A percentile compares a stretch with the other conserved stretches of the same genome.
Evolutionary conservation across 2,113 vertebrate genomes (phyloP).

Genomic region (Pelobates fuscus): DNA sequence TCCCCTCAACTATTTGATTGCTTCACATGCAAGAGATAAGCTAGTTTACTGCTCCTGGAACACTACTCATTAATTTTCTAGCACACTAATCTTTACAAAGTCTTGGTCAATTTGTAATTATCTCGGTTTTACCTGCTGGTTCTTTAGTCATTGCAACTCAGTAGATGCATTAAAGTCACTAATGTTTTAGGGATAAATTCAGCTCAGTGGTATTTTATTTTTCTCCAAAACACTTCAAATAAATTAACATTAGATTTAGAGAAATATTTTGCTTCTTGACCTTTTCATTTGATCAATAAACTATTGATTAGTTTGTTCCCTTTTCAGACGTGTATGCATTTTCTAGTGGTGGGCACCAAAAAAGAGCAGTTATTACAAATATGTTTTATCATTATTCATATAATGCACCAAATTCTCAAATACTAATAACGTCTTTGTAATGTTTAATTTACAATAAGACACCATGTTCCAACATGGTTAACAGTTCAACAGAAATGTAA

Average conservation of each 20-base stretch:
- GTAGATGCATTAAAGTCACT: neutral
- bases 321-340: too few species aligned
- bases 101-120: neutral
- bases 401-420: too few species aligned
- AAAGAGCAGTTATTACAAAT: too few species aligned
- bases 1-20: too few species aligned
- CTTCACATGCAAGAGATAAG: constrained; percentile 9
- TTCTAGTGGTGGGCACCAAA: too few species aligned
- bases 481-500: too few species aligned
- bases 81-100: constrained; percentile 32
- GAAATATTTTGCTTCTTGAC: neutral
- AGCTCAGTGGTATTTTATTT: constrained; percentile 3
- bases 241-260: neutral
- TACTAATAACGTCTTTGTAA: too few species aligned
- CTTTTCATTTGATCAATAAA: neutral
- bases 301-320: neutral
- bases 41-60: neutral
- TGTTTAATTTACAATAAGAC: too few species aligned
- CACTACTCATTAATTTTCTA: constrained; percentile 27
- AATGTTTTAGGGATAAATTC: neutral
- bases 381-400: too few species aligned
- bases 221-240: neutral
- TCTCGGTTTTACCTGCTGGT: neutral
- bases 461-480: too few species aligned
- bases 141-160: neutral